phyloP scores from a whole-genome alignment of 2,113 vertebrate genomes.

The Raphicerus campestris region DNA sequence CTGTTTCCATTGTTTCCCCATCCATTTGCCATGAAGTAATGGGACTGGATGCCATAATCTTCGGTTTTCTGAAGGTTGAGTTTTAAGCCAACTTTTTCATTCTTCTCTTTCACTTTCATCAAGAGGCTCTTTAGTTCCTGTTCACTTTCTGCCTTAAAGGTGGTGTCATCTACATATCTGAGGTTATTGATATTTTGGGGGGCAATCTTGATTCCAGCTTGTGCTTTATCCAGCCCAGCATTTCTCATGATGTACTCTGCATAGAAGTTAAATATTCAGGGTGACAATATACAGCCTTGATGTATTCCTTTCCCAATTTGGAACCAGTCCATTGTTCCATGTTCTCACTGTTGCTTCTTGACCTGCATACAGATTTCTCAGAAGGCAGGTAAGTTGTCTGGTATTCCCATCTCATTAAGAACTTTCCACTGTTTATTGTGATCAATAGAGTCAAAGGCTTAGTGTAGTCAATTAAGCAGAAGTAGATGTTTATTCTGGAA shows the following conservation, averaged over 20 bases:
- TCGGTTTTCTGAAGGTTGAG: background rate
- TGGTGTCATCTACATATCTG: background rate
- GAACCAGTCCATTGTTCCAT: background rate
- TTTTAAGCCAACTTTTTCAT: background rate
- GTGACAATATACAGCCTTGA: background rate
- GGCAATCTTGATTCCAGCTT: background rate
- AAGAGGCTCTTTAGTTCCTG: background rate
- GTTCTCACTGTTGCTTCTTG: background rate
- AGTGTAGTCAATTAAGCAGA: background rate
- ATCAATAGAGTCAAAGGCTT: background rate
- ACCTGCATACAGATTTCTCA: background rate
- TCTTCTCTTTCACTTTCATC: background rate
- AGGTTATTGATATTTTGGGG: accelerated
- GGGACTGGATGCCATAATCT: background rate
- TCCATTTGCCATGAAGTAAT: background rate
- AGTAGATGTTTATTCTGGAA: background rate
- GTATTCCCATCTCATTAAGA: background rate
- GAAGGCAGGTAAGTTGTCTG: background rate
- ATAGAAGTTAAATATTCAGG: background rate
- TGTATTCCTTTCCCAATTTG: background rate
- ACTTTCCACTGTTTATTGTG: background rate
- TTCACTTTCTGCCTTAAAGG: background rate
- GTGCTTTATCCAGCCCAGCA: background rate
- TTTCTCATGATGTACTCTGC: background rate
- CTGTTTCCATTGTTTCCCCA: background rate